Evolutionary conservation across 2,888 invertebrate genomes (phyloP).

Genomic region (Brachyptera putata): DNA sequence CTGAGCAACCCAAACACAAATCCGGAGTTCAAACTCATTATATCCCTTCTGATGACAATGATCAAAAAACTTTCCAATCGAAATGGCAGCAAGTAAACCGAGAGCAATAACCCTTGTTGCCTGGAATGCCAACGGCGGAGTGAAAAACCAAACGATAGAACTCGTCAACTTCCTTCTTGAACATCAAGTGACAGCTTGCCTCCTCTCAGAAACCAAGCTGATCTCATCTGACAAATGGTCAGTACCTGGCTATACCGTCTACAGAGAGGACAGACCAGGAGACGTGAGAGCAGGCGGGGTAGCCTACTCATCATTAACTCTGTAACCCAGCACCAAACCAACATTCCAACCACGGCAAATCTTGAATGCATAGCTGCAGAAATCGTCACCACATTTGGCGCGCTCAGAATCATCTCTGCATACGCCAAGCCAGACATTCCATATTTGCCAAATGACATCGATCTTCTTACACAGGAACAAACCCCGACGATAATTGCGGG

Average conservation of each 20-base stretch:
- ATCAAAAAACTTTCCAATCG: too few species aligned
- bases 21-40: neutral
- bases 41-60: neutral
- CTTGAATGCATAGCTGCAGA: neutral
- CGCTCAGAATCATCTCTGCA: neutral
- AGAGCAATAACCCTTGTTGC: neutral
- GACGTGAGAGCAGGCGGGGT: neutral
- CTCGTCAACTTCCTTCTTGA: neutral
- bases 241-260: neutral
- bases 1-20: neutral
- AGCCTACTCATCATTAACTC: neutral
- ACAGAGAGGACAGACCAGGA: too few species aligned
- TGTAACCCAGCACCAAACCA: neutral
- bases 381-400: neutral
- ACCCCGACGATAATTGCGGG: neutral
- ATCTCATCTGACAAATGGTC: neutral
- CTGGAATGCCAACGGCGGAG: neutral
- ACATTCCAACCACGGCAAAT: neutral
- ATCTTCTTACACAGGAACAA: neutral
- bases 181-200: neutral
- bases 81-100: too few species aligned
- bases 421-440: neutral
- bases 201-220: neutral
- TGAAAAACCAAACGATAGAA: neutral
- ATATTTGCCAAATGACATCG: neutral